Conservation (phyloP, 2,888 invertebrate species). For the Drosophila paracracens region DNA sequence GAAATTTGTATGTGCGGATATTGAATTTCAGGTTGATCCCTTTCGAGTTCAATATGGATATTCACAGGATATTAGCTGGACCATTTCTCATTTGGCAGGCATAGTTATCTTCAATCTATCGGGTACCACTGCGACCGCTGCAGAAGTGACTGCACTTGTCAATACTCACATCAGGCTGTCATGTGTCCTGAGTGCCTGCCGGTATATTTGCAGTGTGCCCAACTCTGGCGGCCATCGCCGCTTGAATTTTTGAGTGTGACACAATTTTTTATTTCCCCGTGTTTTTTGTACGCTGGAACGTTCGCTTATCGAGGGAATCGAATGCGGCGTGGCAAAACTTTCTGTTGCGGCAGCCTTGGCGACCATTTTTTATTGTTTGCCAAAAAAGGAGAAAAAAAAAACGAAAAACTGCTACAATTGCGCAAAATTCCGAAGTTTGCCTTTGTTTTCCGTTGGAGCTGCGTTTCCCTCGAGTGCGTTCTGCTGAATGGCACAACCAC, state of each 20-base stretch:
- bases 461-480: slow-evolving; percentile 73
- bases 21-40: not conserved
- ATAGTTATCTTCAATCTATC: not conserved
- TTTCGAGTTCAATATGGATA: not conserved
- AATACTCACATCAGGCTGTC: slow-evolving; percentile 21
- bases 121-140: not conserved
- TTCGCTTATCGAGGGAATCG: slow-evolving; percentile 70
- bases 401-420: slow-evolving; percentile 66
- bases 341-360: slow-evolving; percentile 48
- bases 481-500: slow-evolving; percentile 61
- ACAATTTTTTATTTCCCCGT: not conserved
- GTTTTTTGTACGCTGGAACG: slow-evolving; percentile 5
- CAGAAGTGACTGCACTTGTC: slow-evolving; percentile 15
- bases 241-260: slow-evolving; percentile 33
- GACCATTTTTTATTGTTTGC: slow-evolving; percentile 76
- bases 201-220: slow-evolving; percentile 32
- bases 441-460: slow-evolving; percentile 55
- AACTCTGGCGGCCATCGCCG: slow-evolving; percentile 20
- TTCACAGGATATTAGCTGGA: not conserved
- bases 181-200: slow-evolving; percentile 21
- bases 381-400: slow-evolving; percentile 13
- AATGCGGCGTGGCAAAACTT: slow-evolving; percentile 66
- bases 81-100: not conserved
- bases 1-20: not conserved
- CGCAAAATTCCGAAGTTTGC: slow-evolving; percentile 68